These are phyloP conservation scores for Lasioglossum calceatum DNA, from an alignment of 2,888 invertebrate species.

Conservation along the genomic window DNA sequence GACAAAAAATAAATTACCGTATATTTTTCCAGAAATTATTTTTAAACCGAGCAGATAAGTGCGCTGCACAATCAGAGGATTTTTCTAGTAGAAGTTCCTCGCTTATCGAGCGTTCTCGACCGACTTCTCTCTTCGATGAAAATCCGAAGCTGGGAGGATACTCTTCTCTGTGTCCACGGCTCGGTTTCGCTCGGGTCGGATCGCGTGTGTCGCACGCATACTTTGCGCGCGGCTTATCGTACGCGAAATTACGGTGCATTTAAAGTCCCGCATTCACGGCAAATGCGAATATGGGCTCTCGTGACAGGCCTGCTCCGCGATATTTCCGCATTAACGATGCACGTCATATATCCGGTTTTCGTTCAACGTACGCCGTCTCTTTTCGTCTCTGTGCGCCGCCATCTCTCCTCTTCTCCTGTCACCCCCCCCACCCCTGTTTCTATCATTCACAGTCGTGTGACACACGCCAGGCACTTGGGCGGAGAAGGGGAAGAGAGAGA, in stretches of 20 bases:
- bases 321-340: slow-evolving; percentile 64
- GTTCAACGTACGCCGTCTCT: slow-evolving; percentile 28
- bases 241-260: slow-evolving; percentile 62
- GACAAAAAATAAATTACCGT: not conserved
- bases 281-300: slow-evolving; percentile 58
- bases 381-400: not conserved
- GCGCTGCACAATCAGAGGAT: not conserved
- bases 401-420: not conserved
- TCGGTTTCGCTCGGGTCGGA: not conserved
- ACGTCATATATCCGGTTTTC: slow-evolving; percentile 49
- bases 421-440: not conserved
- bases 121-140: slow-evolving; percentile 50
- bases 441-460: not conserved
- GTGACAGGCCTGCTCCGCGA: slow-evolving; percentile 54
- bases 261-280: slow-evolving; percentile 61
- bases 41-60: not conserved
- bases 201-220: slow-evolving; percentile 50
- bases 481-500: not conserved
- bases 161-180: not conserved
- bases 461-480: not conserved
- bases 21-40: not conserved
- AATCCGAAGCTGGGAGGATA: slow-evolving; percentile 27
- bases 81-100: not conserved
- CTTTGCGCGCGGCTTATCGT: slow-evolving; percentile 58
- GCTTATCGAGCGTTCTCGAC: slow-evolving; percentile 28